Evolutionary conservation across 2,888 invertebrate species (phyloP), one percentile per base, ranked within the genome.

Genomic region (Cephus spinipes): DNA sequence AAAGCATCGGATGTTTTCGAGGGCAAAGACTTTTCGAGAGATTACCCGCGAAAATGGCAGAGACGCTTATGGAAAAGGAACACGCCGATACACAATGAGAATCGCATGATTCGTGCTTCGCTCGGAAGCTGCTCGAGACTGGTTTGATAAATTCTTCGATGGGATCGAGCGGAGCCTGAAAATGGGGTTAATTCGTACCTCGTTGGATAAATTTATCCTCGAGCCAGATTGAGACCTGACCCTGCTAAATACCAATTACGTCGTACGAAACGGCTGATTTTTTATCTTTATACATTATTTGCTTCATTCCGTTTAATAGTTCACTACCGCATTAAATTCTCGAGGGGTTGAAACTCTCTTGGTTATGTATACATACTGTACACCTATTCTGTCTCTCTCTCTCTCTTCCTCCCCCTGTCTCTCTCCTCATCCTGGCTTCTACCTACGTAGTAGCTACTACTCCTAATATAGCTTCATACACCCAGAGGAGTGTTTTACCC

Each of bases 401-500:
- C 36, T 12, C 35, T 36, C 36, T 11, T 12, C 3, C 36, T 33
- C 33, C 1, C 33, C 4, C 33, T 33, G 0, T 33, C 33, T 33
- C 33, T 33, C 33, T 33, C 6, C 15, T 55, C 40, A 9, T 79
- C 71, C 34, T 75, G 79, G 84, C 79, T 86, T 80, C 76, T 73
- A 80, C 77, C 76, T 75, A 80, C 76, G 75, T 75, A 74, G 76
- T 77, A 79, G 79, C 74, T 73, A 75, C 80, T 77, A 68, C 78
- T 79, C 69, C 79, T 86, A 83, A 85, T 86, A 86, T 82, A 84
- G 85, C 83, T 87, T 84, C 79, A 84, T 85, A 83, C 80, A 83
- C 86, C 85, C 86, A 79, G 76, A 86, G 86, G 86, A 83, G 85
- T 85, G 79, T 87, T 88, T 88, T 83, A 82, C 77, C 82, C 35